phyloP scores from a whole-genome alignment of 2,888 invertebrate species.

The Drosophila differens region DNA sequence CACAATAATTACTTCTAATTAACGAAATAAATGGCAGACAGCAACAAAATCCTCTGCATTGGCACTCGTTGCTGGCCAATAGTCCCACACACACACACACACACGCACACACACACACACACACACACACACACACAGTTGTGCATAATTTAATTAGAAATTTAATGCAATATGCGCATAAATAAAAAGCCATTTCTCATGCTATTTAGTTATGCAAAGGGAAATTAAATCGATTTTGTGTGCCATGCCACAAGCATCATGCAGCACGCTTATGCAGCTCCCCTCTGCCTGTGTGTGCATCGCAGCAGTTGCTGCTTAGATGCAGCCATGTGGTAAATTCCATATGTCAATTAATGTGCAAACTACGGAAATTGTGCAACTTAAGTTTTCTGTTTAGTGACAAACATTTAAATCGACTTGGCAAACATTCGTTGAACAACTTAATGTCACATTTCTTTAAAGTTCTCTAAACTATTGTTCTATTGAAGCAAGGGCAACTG shows the following conservation, averaged over 20 bases:
- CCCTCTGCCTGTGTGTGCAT: not conserved
- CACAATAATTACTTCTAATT: slow-evolving; percentile 33
- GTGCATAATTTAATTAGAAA: slow-evolving; percentile 63
- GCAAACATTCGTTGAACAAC: not conserved
- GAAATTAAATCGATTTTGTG: slow-evolving; percentile 10
- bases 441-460: not conserved
- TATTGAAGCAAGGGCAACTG: no score
- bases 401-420: not conserved
- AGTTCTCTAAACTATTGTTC: not conserved
- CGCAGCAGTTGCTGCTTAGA: slow-evolving; percentile 18
- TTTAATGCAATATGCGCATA: slow-evolving; percentile 65
- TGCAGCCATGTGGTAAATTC: slow-evolving; percentile 40
- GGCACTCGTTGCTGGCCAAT: slow-evolving; percentile 17
- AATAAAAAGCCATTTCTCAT: slow-evolving; percentile 49
- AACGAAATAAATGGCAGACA: slow-evolving; percentile 5
- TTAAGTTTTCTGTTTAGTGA: not conserved
- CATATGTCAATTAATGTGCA: slow-evolving; percentile 42
- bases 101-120: not conserved
- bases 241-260: not conserved
- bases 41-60: slow-evolving; percentile 8
- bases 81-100: not conserved
- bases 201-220: slow-evolving; percentile 3
- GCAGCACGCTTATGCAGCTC: not conserved
- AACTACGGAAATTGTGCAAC: not conserved
- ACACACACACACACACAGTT: not conserved